Conservation (phyloP, 2,113 vertebrate genomes). For the Lathamus discolor region DNA sequence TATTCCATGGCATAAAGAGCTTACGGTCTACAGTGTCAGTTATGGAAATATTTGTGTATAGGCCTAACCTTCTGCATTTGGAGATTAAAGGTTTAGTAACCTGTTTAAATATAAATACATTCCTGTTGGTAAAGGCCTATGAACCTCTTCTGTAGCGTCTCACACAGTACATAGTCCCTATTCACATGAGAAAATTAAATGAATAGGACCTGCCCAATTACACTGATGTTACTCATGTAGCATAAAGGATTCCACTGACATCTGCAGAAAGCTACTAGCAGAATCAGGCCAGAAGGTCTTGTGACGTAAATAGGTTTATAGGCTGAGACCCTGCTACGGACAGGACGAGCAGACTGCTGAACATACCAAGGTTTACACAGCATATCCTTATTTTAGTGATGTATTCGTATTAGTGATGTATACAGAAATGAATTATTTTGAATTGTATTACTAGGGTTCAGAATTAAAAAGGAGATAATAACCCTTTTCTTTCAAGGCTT, state of each 20-base stretch:
- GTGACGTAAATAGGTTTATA: neutral
- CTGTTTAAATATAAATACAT: neutral
- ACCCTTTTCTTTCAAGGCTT: neutral
- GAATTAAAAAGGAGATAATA: neutral
- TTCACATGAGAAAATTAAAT: neutral
- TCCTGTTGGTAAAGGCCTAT: neutral
- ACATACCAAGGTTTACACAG: neutral
- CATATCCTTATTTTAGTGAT: neutral
- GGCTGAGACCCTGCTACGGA: neutral
- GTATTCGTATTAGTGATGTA: neutral
- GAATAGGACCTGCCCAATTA: neutral
- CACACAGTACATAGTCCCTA: neutral
- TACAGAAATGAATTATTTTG: neutral
- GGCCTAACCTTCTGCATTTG: constrained; percentile 2
- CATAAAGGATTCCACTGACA: neutral
- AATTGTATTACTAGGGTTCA: neutral
- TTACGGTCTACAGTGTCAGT: neutral
- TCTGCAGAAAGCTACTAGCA: neutral
- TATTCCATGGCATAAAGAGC: neutral
- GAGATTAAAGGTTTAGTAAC: constrained; percentile 17
- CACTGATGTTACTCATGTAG: neutral
- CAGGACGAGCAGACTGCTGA: neutral
- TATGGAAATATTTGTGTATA: neutral
- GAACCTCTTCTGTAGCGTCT: neutral
- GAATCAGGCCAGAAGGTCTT: neutral